Percentiles rank a stretch among this genome's conserved stretches.
phyloP scores from a whole-genome alignment of 2,888 invertebrate genomes.

The Drosophila basisetae region DNA sequence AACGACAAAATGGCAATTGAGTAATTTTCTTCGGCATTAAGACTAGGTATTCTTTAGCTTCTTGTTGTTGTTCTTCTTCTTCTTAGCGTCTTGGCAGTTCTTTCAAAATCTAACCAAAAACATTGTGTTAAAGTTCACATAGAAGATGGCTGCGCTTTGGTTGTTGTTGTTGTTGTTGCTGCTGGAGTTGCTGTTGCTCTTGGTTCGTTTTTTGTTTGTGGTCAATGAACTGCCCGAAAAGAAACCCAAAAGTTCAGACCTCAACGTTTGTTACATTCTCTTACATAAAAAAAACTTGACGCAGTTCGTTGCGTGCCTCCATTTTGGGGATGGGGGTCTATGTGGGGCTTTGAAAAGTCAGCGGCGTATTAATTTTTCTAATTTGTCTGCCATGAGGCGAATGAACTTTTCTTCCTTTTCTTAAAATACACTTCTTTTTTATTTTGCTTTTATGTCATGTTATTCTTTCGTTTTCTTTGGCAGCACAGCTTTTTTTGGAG shows the following conservation, averaged over 20 bases:
- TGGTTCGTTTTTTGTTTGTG: slow-evolving; percentile 64
- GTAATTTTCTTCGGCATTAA: slow-evolving; percentile 52
- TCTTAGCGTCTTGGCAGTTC: slow-evolving; percentile 24
- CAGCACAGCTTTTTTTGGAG: slow-evolving; percentile 55
- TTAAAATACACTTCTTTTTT: slow-evolving; percentile 35
- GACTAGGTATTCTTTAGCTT: neutral
- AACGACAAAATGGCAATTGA: slow-evolving; percentile 51
- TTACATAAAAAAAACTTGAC: slow-evolving; percentile 71
- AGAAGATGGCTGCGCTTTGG: slow-evolving; percentile 38
- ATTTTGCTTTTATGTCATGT: slow-evolving; percentile 72
- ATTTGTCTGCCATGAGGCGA: slow-evolving; percentile 74
- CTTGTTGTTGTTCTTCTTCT: slow-evolving; percentile 22
- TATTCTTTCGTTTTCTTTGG: slow-evolving; percentile 75
- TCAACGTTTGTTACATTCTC: slow-evolving; percentile 72
- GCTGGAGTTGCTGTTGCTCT: slow-evolving; percentile 22
- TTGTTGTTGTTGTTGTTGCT: slow-evolving; percentile 30
- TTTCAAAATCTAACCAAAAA: slow-evolving; percentile 52
- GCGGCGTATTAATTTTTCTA: slow-evolving; percentile 80
- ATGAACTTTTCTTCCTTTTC: slow-evolving; percentile 69
- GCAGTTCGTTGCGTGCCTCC: slow-evolving; percentile 58
- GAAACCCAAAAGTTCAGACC: slow-evolving; percentile 72
- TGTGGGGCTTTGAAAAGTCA: slow-evolving; percentile 55
- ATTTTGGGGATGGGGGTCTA: slow-evolving; percentile 18
- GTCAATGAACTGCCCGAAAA: slow-evolving; percentile 76
- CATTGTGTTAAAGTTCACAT: slow-evolving; percentile 70